Base-by-base conservation (phyloP, 2,113 vertebrate species). In the Cavia aperea region DNA sequence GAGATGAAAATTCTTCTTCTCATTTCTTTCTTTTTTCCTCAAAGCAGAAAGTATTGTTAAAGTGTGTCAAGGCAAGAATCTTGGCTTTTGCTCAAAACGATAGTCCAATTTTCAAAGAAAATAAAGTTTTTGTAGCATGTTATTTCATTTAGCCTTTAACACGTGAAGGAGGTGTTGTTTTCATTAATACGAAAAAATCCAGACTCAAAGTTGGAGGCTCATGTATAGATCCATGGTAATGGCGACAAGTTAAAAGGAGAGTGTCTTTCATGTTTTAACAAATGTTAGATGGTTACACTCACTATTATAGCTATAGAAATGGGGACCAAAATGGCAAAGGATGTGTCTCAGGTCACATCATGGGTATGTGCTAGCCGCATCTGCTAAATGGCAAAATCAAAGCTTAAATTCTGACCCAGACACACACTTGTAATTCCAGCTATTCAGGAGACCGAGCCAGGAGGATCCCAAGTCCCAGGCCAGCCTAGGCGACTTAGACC, bases 21-120 rank as follows among this genome's bases (percentile, higher is more conserved):
- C 73, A 65, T 88, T 75, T 92, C 1, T 39, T 4, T 75, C n/a
- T 92, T 86, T 54, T 89, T 84, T 90, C 75, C 39, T 91, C 58
- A 62, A 63, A 87, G 92, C 39, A 89, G 68, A 86, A 89, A 89
- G n/a, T 86, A 65, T 21, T 90, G 19, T 77, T 31, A 88, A 81
- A 65, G 43, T 66, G 87, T 2, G 31, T 77, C 68, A 81, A 63
- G 56, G 15, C n/a, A 63, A 75, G 51, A 81, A 66, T 87, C 72
- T 68, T 87, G 95, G 56, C 49, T 81, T 81, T 21, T 36, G 33
- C 51, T 72, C 51, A 91, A 88, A 95, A 73, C 49, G 8, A 87
- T 91, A 89, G 21, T 10, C 39, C 31, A 62, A 93, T 88, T 90
- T 72, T 88, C 77, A 75, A 43, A 83, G 56, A 54, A 60, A 54